These are phyloP conservation scores for Anguilla megastoma DNA, from an alignment of 2,797 vertebrate genomes.

Conservation along the genomic window DNA sequence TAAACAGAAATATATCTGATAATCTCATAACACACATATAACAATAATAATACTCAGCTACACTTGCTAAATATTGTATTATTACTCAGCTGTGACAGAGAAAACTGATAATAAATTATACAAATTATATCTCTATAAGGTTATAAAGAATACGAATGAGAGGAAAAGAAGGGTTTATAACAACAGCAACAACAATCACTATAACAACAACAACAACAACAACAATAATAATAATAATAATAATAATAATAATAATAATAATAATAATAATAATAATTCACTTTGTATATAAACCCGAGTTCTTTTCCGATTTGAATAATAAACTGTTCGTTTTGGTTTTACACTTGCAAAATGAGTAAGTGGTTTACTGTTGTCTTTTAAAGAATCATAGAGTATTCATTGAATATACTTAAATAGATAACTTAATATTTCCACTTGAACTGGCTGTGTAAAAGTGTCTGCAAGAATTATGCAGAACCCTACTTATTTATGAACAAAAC, in stretches of 20 bases:
- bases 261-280: background rate
- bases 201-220: background rate
- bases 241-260: background rate
- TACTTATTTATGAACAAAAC: too few species aligned
- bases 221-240: background rate
- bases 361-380: too few species aligned
- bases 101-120: background rate
- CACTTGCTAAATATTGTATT: background rate
- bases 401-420: too few species aligned
- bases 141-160: background rate
- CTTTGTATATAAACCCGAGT: background rate
- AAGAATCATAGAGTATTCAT: too few species aligned
- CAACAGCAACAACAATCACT: background rate
- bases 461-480: too few species aligned
- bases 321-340: background rate
- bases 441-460: too few species aligned
- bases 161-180: background rate
- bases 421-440: too few species aligned
- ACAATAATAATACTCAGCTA: background rate
- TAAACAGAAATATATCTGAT: background rate
- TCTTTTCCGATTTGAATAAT: background rate
- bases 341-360: too few species aligned
- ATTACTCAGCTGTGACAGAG: too few species aligned
- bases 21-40: background rate
- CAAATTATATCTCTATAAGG: too few species aligned